phyloP scores from a whole-genome alignment of 1,140 invertebrate species.

The Trinorchestia longiramus region DNA sequence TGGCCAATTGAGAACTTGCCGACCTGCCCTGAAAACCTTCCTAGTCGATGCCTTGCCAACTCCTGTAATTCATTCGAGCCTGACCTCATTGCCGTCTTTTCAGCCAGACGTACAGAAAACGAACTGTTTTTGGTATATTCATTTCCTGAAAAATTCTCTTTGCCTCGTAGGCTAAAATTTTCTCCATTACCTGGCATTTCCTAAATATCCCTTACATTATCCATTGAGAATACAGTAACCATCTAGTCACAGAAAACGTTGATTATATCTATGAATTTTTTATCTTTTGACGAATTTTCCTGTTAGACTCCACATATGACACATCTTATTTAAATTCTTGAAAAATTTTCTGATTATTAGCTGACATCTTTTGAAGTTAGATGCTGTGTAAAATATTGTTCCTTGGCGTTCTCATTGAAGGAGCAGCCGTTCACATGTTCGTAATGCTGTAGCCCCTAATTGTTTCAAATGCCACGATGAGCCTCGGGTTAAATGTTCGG shows the following conservation, averaged over 20 bases:
- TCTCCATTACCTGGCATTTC: neutral
- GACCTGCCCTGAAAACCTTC: conserved; percentile 34
- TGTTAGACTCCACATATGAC: neutral
- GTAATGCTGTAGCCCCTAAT: neutral
- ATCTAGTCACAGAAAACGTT: neutral
- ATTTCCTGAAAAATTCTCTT: neutral
- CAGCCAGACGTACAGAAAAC: neutral
- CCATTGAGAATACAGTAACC: neutral
- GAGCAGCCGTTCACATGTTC: neutral
- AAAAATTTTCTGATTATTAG: neutral
- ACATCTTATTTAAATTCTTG: neutral
- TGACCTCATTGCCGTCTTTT: conserved; percentile 6
- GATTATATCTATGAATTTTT: too few relatives aligned
- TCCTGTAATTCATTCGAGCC: neutral
- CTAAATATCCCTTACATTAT: neutral
- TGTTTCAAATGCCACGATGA: neutral
- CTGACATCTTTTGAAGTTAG: neutral
- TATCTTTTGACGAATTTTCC: neutral
- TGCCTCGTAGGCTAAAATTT: neutral
- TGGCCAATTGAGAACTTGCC: conserved; percentile 39
- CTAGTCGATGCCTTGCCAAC: conserved; percentile 2
- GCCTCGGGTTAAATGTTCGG: neutral
- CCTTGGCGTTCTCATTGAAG: neutral
- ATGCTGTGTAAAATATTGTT: neutral
- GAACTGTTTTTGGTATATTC: neutral